A percentile compares a stretch with the other conserved stretches of the same genome.
Evolutionary conservation across 2,113 vertebrate species (phyloP).

Genomic region (Epinephelus moara): DNA sequence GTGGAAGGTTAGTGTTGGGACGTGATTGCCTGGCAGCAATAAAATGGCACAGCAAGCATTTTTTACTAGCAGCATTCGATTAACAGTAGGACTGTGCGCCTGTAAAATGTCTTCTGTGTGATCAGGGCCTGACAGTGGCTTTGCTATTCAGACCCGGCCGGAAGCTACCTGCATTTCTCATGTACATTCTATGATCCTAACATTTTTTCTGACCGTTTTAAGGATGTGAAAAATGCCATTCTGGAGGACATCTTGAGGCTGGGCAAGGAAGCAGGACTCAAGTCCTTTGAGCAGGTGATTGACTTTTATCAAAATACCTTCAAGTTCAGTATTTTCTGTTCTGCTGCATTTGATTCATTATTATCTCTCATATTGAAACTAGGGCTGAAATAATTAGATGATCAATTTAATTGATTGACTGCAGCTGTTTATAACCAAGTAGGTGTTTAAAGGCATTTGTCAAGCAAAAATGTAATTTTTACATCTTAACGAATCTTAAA

Average conservation of each 20-base stretch:
- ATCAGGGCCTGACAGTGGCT: too few relatives aligned
- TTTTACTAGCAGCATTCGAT: too few relatives aligned
- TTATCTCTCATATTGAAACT: background rate
- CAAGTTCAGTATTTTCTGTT: background rate
- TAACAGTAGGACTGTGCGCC: too few relatives aligned
- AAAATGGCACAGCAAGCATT: too few relatives aligned
- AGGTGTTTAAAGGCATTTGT: background rate
- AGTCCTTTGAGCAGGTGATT: conserved; percentile 96
- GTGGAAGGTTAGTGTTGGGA: too few relatives aligned
- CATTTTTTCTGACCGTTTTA: conserved; percentile 12
- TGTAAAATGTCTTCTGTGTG: too few relatives aligned
- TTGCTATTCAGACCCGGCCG: too few relatives aligned
- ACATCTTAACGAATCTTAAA: background rate
- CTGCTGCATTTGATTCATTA: background rate
- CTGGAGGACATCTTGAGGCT: conserved; percentile 90
- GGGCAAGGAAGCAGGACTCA: conserved; percentile 93
- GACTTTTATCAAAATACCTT: conserved; percentile 1
- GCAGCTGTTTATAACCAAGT: too few relatives aligned
- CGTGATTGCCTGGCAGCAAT: too few relatives aligned
- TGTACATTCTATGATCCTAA: background rate
- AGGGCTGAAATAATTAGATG: background rate
- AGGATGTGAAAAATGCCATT: conserved; percentile 91
- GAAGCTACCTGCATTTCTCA: too few relatives aligned
- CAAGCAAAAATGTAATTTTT: background rate
- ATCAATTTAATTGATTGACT: too few relatives aligned